A percentile compares a stretch with the other conserved stretches of the same genome.
Evolutionary conservation across 1,140 invertebrate genomes (phyloP).

Genomic region (Helicoverpa zea): DNA sequence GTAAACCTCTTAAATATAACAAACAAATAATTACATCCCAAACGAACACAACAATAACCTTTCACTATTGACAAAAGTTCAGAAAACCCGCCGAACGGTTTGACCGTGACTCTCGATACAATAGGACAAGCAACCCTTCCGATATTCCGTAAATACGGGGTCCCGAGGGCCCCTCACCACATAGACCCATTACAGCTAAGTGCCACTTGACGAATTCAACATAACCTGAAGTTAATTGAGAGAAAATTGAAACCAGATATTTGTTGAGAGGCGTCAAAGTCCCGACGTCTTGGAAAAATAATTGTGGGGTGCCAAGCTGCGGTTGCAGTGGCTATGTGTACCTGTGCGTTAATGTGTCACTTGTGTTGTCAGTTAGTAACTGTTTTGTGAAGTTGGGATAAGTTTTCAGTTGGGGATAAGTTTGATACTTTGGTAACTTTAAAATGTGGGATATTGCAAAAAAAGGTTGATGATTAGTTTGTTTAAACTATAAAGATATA

Average conservation of each 20-base stretch:
- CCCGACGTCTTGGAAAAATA: slow-evolving; percentile 34
- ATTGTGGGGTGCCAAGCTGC: slow-evolving; percentile 13
- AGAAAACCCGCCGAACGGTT: slow-evolving; percentile 24
- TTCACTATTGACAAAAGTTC: slow-evolving; percentile 39
- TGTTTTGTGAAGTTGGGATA: background rate
- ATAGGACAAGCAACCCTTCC: slow-evolving; percentile 50
- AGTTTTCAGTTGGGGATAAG: background rate
- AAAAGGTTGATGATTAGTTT: too few relatives aligned
- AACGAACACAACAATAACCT: slow-evolving; percentile 39
- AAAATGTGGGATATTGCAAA: too few relatives aligned
- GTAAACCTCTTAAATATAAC: background rate
- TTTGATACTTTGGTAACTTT: too few relatives aligned
- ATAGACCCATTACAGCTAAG: slow-evolving; percentile 67
- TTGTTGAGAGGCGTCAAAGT: slow-evolving; percentile 52
- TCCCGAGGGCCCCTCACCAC: slow-evolving; percentile 51
- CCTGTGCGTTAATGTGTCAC: slow-evolving; percentile 1
- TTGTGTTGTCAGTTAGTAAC: slow-evolving; percentile 1
- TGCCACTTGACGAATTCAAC: slow-evolving; percentile 69
- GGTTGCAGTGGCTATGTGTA: background rate
- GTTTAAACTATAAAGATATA: too few relatives aligned
- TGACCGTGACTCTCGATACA: slow-evolving; percentile 26
- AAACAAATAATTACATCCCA: slow-evolving; percentile 26
- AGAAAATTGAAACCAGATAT: slow-evolving; percentile 69
- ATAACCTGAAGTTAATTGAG: slow-evolving; percentile 75
- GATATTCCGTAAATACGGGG: slow-evolving; percentile 52